Conservation (phyloP, 1,140 invertebrate genomes). For the Ptiloglossa arizonensis region DNA sequence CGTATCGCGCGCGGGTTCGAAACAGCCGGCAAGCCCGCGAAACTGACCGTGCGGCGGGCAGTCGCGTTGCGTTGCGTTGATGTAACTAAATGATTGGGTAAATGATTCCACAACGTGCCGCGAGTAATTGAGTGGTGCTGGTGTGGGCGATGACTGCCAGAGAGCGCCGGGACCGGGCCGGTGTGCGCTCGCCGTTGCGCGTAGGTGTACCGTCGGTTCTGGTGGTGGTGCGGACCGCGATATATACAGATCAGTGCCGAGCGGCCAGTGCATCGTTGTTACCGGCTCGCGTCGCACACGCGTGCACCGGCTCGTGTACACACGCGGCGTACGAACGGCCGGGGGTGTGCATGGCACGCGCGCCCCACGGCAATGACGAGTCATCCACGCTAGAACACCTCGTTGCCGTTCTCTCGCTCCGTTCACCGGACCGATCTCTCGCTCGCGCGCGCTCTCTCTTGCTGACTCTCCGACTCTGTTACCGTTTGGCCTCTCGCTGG, state of each 20-base stretch:
- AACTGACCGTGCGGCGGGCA: constrained; percentile 65
- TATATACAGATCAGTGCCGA: constrained; percentile 53
- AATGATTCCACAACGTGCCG: constrained; percentile 82
- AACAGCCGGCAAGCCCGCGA: constrained; percentile 64
- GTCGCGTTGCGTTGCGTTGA: constrained; percentile 77
- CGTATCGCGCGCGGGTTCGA: constrained; percentile 35
- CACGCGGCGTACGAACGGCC: neutral
- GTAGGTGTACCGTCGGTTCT: constrained; percentile 22
- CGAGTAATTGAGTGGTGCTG: constrained; percentile 82
- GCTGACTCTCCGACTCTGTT: constrained; percentile 45
- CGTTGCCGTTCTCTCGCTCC: constrained; percentile 61
- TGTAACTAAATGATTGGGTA: constrained; percentile 83
- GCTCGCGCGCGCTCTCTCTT: constrained; percentile 54
- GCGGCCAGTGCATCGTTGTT: constrained; percentile 52
- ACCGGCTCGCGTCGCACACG: constrained; percentile 51
- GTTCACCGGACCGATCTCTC: constrained; percentile 18
- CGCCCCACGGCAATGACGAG: constrained; percentile 82
- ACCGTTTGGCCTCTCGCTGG: constrained; percentile 40
- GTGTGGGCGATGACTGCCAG: constrained; percentile 78
- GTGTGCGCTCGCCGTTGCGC: neutral
- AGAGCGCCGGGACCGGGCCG: constrained; percentile 38
- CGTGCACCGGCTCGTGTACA: constrained; percentile 29
- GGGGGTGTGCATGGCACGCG: constrained; percentile 77
- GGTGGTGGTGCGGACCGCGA: constrained; percentile 29
- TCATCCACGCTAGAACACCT: constrained; percentile 82